Conservation (phyloP, 2,888 invertebrate genomes). For the Drosophila mayaguana region DNA sequence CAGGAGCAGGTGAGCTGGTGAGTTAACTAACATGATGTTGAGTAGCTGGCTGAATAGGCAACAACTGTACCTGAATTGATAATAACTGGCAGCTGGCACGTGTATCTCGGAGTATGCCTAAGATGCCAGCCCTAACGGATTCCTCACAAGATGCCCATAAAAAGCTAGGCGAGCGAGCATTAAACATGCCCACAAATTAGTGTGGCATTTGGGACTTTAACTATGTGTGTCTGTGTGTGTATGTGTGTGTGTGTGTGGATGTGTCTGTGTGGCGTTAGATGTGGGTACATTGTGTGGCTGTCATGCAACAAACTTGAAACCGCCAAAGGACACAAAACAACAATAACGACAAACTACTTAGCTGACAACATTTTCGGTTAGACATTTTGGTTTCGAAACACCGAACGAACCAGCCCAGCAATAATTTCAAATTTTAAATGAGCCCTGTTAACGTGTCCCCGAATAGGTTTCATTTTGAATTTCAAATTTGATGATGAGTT, state of each 20-base stretch:
- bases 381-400: slow-evolving; percentile 25
- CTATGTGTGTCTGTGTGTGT: slow-evolving; percentile 23
- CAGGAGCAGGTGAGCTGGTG: not conserved
- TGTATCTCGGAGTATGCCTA: slow-evolving; percentile 34
- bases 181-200: slow-evolving; percentile 73
- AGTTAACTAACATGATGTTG: not conserved
- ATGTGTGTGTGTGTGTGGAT: not conserved
- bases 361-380: slow-evolving; percentile 40
- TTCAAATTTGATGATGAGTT: slow-evolving; percentile 11
- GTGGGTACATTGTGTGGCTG: slow-evolving; percentile 45
- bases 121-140: slow-evolving; percentile 39
- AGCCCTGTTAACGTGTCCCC: slow-evolving; percentile 8
- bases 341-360: slow-evolving; percentile 51
- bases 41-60: slow-evolving; percentile 7
- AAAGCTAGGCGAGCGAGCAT: slow-evolving; percentile 47
- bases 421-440: slow-evolving; percentile 43
- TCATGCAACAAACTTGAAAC: slow-evolving; percentile 62
- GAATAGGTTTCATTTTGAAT: slow-evolving; percentile 9
- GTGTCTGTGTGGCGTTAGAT: slow-evolving; percentile 1
- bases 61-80: slow-evolving; percentile 55
- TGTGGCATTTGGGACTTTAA: slow-evolving; percentile 64
- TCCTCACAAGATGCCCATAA: slow-evolving; percentile 54
- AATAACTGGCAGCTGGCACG: slow-evolving; percentile 60
- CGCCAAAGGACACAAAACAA: slow-evolving; percentile 27
- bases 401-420: slow-evolving; percentile 4